phyloP scores from a whole-genome alignment of 2,113 vertebrate species.

The Isichthys henryi region DNA sequence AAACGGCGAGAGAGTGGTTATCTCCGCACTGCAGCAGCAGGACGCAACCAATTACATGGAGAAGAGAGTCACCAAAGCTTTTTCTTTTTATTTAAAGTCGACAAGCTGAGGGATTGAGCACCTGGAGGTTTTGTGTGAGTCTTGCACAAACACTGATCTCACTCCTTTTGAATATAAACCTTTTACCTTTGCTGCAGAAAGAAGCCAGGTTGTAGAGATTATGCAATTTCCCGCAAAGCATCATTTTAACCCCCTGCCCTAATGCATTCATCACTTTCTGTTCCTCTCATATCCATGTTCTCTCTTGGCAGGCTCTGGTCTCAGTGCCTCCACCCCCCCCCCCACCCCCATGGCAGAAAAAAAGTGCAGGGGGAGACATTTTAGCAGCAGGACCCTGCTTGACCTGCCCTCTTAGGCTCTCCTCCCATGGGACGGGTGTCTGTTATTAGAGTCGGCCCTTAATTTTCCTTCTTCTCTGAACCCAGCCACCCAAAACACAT shows the following conservation, averaged over 20 bases:
- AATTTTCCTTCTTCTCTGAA: conserved; percentile 22
- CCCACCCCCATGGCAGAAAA: background rate
- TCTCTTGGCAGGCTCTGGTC: background rate
- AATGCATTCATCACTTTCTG: background rate
- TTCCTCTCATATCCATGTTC: background rate
- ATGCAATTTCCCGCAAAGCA: background rate
- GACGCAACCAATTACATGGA: background rate
- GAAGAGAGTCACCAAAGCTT: background rate
- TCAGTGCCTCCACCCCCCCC: background rate
- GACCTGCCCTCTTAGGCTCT: background rate
- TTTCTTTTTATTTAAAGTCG: background rate
- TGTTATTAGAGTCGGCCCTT: conserved; percentile 26
- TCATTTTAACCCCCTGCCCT: background rate
- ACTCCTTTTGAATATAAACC: background rate
- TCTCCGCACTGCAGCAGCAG: background rate
- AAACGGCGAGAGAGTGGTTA: background rate
- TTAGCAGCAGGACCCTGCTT: background rate
- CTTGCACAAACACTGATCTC: background rate
- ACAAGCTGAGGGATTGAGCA: background rate
- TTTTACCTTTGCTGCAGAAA: background rate
- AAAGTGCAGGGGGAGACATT: background rate
- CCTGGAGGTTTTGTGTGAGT: background rate
- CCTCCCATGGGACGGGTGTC: background rate
- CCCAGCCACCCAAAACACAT: conserved; percentile 18
- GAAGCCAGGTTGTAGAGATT: background rate